A percentile compares a stretch with the other conserved stretches of the same genome.
Conservation (phyloP, 2,797 vertebrate species). For the Sebastolobus alascanus region DNA sequence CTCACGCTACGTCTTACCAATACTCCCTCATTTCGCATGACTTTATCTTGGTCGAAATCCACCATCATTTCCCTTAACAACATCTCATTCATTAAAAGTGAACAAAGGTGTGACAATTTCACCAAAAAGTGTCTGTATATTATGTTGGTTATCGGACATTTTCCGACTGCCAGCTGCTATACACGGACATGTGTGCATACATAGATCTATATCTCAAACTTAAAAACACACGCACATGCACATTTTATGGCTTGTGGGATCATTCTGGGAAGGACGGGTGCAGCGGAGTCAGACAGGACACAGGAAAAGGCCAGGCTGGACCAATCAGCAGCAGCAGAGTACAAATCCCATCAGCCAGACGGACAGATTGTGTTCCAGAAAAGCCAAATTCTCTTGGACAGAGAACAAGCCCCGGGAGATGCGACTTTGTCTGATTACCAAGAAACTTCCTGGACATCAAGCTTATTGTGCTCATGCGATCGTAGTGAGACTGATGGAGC, state of each 20-base stretch:
- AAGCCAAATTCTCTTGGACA: conserved; percentile 66
- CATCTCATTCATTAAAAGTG: neutral
- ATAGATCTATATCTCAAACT: conserved; percentile 23
- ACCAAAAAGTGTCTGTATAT: neutral
- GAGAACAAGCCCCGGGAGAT: conserved; percentile 62
- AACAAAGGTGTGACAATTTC: conserved; percentile 1
- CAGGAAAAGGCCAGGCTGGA: conserved; percentile 61
- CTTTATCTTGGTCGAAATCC: conserved; percentile 36
- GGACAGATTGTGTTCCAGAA: conserved; percentile 60
- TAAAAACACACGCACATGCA: conserved; percentile 27
- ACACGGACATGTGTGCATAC: conserved; percentile 13
- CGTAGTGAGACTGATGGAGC: conserved; percentile 26
- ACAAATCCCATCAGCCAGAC: conserved; percentile 63
- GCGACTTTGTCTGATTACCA: conserved; percentile 66
- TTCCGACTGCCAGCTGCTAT: conserved; percentile 28
- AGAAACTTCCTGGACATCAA: conserved; percentile 58
- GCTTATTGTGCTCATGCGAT: conserved; percentile 41
- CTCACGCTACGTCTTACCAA: conserved; percentile 11
- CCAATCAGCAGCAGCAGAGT: conserved; percentile 65
- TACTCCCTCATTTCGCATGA: conserved; percentile 24
- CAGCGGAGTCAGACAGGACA: conserved; percentile 61
- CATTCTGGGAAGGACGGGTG: conserved; percentile 41
- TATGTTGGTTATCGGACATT: conserved; percentile 21
- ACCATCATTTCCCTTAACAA: conserved; percentile 14
- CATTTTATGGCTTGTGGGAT: conserved; percentile 51